These are phyloP conservation scores for Okapia johnstoni DNA, from an alignment of 2,113 vertebrate genomes.

Conservation along the genomic window DNA sequence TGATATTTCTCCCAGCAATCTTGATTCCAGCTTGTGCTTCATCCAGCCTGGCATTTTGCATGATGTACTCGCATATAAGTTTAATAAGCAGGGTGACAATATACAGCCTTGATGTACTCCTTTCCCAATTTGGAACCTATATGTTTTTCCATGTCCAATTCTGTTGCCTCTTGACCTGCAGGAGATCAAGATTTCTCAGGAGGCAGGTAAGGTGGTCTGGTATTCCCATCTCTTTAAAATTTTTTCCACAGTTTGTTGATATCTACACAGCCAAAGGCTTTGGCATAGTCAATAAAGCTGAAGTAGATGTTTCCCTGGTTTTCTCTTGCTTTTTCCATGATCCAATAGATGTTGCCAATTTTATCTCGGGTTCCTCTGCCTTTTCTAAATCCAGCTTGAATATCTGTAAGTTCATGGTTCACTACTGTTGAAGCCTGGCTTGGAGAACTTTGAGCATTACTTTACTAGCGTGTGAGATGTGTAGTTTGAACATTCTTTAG, in stretches of 20 bases:
- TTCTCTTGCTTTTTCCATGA: not conserved
- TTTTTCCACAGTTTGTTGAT: not conserved
- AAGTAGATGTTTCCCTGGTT: not conserved
- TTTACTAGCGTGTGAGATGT: not conserved
- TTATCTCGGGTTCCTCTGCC: not conserved
- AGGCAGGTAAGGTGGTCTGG: not conserved
- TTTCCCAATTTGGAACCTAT: not conserved
- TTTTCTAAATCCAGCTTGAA: not conserved
- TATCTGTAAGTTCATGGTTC: accelerated
- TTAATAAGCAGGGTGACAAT: not conserved
- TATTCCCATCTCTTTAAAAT: not conserved
- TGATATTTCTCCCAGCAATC: not conserved
- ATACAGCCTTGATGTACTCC: not conserved
- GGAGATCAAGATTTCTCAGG: not conserved
- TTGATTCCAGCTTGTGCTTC: not conserved
- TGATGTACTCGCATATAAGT: not conserved
- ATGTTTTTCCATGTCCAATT: not conserved
- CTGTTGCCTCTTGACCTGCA: not conserved
- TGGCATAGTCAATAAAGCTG: not conserved
- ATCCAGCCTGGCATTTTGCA: not conserved
- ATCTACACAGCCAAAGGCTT: not conserved
- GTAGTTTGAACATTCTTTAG: not conserved
- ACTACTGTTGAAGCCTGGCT: not conserved
- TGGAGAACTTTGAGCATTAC: not conserved
- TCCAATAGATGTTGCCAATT: not conserved